Evolutionary conservation across 2,888 invertebrate genomes (phyloP).

Genomic region (Dolichomitus sp.): DNA sequence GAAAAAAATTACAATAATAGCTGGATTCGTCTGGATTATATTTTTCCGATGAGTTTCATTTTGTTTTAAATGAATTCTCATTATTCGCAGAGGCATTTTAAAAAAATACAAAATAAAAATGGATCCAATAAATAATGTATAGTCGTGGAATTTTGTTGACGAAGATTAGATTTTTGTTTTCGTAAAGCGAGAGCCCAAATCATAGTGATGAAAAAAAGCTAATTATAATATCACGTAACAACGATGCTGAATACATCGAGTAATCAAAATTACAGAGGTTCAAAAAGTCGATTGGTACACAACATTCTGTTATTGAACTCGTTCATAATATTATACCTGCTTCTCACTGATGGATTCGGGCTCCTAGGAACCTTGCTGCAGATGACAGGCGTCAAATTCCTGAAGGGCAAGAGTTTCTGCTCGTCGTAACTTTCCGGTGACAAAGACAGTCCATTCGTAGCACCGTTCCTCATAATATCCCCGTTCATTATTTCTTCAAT

Average conservation of each 20-base stretch:
- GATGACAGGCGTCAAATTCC: constrained; percentile 74
- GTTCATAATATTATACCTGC: constrained; percentile 74
- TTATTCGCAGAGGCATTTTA: neutral
- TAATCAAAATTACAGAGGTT: neutral
- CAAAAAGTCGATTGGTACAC: neutral
- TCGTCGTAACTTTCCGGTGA: constrained; percentile 76
- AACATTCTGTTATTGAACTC: neutral
- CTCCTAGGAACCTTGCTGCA: constrained; percentile 73
- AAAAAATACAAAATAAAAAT: neutral
- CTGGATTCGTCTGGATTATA: neutral
- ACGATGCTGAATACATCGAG: neutral
- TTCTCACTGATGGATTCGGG: constrained; percentile 76
- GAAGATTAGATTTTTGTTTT: neutral
- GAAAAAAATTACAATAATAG: neutral
- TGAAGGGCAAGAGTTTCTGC: constrained; percentile 75
- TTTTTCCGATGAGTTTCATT: neutral
- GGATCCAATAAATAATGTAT: neutral
- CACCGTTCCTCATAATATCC: constrained; percentile 61
- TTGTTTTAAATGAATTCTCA: too few species aligned
- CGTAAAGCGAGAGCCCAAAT: neutral
- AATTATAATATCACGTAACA: neutral
- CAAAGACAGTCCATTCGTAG: constrained; percentile 55
- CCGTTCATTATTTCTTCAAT: constrained; percentile 72
- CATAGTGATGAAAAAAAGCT: constrained; percentile 3
- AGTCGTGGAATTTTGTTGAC: neutral